Conservation (phyloP, 2,888 invertebrate genomes). For the Coecobrya sp. region DNA sequence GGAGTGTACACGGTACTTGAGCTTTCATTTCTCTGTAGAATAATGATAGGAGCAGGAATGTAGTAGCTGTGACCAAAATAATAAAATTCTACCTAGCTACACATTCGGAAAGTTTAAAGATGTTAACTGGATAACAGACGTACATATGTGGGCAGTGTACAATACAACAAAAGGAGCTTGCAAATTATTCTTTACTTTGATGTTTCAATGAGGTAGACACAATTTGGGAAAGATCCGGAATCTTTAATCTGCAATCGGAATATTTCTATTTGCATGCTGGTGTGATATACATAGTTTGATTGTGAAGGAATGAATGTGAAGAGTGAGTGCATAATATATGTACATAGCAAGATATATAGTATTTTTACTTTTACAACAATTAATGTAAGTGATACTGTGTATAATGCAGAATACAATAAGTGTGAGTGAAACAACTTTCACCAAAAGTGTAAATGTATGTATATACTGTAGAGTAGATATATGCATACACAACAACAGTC, state of each 20-base stretch:
- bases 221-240: neutral
- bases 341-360: neutral
- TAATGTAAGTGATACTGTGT: too few species aligned
- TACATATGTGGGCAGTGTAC: neutral
- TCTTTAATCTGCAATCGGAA: constrained; percentile 27
- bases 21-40: constrained; percentile 20
- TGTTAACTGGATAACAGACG: constrained; percentile 16
- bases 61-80: neutral
- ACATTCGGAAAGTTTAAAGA: constrained; percentile 12
- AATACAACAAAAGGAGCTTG: constrained; percentile 60
- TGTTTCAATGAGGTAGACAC: constrained; percentile 57
- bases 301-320: neutral
- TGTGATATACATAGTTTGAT: too few species aligned
- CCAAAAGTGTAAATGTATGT: too few species aligned
- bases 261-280: constrained; percentile 22
- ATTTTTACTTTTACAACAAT: too few species aligned
- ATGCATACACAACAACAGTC: too few species aligned
- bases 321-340: neutral
- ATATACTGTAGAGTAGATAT: too few species aligned
- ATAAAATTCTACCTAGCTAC: neutral
- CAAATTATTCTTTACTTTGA: constrained; percentile 71
- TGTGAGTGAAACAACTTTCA: too few species aligned
- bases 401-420: too few species aligned
- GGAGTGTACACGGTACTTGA: constrained; percentile 31
- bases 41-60: neutral